Conservation (phyloP, 2,888 invertebrate species). For the Lasioglossum figueresi region DNA sequence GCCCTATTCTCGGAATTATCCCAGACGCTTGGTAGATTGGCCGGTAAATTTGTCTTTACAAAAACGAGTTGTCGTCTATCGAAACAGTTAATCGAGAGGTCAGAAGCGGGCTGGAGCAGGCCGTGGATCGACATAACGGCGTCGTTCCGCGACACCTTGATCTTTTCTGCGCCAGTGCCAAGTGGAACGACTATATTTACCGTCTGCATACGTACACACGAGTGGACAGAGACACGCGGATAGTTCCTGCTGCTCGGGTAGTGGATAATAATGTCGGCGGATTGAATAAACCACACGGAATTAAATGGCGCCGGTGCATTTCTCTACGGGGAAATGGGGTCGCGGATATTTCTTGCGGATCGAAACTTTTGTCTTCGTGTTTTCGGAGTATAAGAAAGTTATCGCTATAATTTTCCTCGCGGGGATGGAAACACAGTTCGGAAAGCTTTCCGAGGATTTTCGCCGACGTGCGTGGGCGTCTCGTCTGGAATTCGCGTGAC, state of each 20-base stretch:
- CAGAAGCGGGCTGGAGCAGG: neutral
- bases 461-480: conserved; percentile 2
- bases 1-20: neutral
- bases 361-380: neutral
- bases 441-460: neutral
- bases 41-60: neutral
- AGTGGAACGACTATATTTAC: conserved; percentile 77
- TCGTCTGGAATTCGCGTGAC: conserved; percentile 38
- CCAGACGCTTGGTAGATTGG: neutral
- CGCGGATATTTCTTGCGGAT: conserved; percentile 13
- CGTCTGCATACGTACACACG: conserved; percentile 19
- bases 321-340: conserved; percentile 30
- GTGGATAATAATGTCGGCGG: conserved; percentile 33
- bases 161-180: conserved; percentile 71
- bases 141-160: conserved; percentile 63
- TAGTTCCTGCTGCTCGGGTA: conserved; percentile 3
- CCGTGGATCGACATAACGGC: conserved; percentile 40
- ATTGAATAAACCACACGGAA: conserved; percentile 43
- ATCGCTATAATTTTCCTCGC: neutral
- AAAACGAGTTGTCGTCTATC: neutral
- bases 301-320: conserved; percentile 25
- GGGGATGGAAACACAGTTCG: neutral
- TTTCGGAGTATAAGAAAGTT: too few species aligned
- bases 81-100: conserved; percentile 1
- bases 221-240: neutral